These are phyloP conservation scores for Eupithecia insigniata DNA, from an alignment of 2,888 invertebrate genomes.

Conservation along the genomic window DNA sequence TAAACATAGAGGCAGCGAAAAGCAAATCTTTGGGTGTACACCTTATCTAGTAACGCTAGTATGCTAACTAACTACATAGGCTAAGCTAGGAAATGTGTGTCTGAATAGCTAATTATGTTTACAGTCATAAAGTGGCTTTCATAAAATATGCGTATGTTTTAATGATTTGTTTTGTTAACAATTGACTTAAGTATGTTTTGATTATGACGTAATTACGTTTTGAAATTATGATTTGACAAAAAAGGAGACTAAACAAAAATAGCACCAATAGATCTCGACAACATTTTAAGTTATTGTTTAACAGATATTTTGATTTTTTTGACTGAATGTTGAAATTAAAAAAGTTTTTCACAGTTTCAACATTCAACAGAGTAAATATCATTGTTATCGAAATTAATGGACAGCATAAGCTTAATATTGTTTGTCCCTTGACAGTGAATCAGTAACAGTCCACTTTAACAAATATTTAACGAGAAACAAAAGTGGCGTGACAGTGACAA, in stretches of 20 bases:
- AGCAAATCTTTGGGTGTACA: not conserved
- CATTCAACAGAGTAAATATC: not conserved
- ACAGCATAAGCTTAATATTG: constrained; percentile 4
- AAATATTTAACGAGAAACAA: constrained; percentile 4
- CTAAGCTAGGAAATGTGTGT: not conserved
- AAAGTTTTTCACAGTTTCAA: not conserved
- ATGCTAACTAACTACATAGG: not conserved
- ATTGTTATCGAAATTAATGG: not conserved
- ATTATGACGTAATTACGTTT: not conserved
- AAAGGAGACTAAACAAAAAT: not conserved
- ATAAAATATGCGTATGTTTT: not conserved
- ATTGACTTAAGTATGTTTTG: not conserved
- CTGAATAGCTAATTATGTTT: constrained; percentile 2
- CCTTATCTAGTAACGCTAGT: constrained; percentile 3
- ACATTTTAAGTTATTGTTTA: not conserved
- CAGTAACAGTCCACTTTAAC: not conserved
- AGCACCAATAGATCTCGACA: not conserved
- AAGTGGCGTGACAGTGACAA: constrained; percentile 10
- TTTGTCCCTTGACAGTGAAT: not conserved
- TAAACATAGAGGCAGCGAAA: not conserved
- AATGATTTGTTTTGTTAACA: not conserved
- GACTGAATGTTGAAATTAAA: not conserved
- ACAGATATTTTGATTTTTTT: not conserved
- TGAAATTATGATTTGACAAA: not conserved
- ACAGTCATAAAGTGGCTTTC: not conserved